Conservation (phyloP, 2,888 invertebrate species). For the Pimpla rufipes region DNA sequence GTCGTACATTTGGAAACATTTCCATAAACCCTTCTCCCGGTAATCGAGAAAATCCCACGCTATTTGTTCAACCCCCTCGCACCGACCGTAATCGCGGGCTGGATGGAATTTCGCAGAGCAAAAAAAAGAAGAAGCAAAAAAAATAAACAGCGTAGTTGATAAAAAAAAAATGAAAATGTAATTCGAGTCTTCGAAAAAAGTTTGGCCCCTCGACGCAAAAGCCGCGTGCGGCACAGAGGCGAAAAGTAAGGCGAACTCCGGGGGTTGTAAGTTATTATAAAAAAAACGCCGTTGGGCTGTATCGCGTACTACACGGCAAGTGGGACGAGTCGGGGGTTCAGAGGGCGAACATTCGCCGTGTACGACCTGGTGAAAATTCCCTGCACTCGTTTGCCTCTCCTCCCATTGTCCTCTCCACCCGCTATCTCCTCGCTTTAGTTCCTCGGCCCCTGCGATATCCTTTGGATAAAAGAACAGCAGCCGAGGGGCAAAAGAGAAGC, state of each 20-base stretch:
- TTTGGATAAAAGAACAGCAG: background rate
- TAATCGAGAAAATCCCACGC: background rate
- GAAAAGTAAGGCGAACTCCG: background rate
- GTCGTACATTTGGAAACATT: no score
- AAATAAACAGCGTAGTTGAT: background rate
- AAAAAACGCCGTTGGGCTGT: conserved; percentile 47
- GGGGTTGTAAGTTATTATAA: conserved; percentile 46
- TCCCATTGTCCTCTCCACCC: background rate
- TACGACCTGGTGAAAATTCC: background rate
- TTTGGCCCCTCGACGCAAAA: conserved; percentile 29
- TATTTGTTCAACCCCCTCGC: background rate
- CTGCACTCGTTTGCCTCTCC: background rate
- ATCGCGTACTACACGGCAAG: background rate
- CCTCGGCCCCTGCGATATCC: background rate
- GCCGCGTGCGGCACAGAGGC: background rate
- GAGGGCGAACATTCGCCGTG: background rate
- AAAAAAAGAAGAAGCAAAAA: conserved; percentile 1
- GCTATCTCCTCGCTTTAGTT: conserved; percentile 3
- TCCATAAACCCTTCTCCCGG: no score
- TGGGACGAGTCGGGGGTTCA: background rate
- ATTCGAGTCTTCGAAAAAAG: conserved; percentile 52
- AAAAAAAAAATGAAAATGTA: conserved; percentile 51
- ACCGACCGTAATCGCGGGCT: background rate
- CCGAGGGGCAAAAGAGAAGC: background rate
- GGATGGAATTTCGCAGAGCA: background rate